phyloP scores from a whole-genome alignment of 2,888 invertebrate species.

The Eupithecia dodoneata region DNA sequence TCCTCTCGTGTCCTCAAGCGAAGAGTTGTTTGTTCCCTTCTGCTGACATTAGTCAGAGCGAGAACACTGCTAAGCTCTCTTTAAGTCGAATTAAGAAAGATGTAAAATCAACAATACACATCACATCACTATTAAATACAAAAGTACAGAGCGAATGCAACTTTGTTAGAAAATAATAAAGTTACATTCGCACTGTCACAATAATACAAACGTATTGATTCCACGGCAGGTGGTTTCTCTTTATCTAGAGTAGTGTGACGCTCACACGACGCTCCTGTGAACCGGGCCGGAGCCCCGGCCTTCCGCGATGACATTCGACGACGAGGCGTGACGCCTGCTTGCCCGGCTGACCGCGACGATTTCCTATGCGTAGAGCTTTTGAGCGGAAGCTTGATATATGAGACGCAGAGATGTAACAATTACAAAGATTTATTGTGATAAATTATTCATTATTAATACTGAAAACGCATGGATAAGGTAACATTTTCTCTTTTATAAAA shows the following conservation, averaged over 20 bases:
- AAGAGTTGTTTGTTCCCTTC: neutral
- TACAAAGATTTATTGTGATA: neutral
- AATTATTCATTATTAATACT: neutral
- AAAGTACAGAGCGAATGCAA: neutral
- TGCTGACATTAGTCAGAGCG: neutral
- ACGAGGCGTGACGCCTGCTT: conserved; percentile 45
- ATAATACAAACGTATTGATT: conserved; percentile 41
- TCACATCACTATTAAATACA: conserved; percentile 2
- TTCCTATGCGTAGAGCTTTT: neutral
- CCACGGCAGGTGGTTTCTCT: conserved; percentile 50
- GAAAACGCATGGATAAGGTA: no score
- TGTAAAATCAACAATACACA: neutral
- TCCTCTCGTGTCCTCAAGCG: neutral
- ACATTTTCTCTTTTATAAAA: no score
- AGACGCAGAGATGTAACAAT: neutral
- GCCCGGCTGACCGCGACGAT: conserved; percentile 44
- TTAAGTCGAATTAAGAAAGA: neutral
- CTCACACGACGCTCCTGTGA: conserved; percentile 64
- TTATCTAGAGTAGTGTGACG: conserved; percentile 67
- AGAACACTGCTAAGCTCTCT: neutral
- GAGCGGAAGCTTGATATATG: conserved; percentile 2
- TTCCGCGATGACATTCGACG: conserved; percentile 42
- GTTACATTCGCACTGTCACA: conserved; percentile 10
- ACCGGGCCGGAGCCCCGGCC: conserved; percentile 57
- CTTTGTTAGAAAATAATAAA: no score